Evolutionary conservation across 2,797 vertebrate genomes (phyloP), one percentile per base, ranked within the genome.

Genomic region (Setipinna tenuifilis): DNA sequence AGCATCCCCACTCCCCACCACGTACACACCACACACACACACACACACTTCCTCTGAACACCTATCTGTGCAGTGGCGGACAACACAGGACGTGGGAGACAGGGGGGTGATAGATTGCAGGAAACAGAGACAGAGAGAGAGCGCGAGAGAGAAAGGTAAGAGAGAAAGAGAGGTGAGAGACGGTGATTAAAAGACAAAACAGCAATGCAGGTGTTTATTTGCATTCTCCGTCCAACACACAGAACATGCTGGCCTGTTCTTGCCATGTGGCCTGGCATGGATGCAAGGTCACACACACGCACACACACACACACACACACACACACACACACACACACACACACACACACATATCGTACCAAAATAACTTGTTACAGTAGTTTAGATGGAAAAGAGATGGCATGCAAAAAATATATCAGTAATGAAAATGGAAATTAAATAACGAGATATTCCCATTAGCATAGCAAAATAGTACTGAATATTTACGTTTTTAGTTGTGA

Each of bases 31-130:
- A 14, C 14, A 35, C 14, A 44, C 71, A 21, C 71, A 78, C 14
- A 78, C 71, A 78, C 35, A 78, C 31, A 78, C 19, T 78, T 78
- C 71, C 71, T 44, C 17, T 78, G 19, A 2, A 78, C 71, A 78
- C 71, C 35, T 16, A 16, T 78, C 71, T 44, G 25, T 28, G 50
- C 17, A 44, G 17, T 78, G 35, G 71, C 7, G 41, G 71, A 44
- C 71, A 78, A 78, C 71, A 78, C 71, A 78, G 71, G 71, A 78
- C 41, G 17, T 54, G 7, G 50, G 50, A 54, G 50, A 54, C 35
- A 78, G 58, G 21, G 58, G 25, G 25, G 62, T 68, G 62, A 68
- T 68, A 31, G 25, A 28, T 25, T 2, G n/a, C 50, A 23, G 61
- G 61, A 10, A 23, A 23, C 2, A 54, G 50, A 54, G 50, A 54